Percentiles rank a stretch among this genome's conserved stretches.
Conservation (phyloP, 2,113 vertebrate species). For the Cettia cetti region DNA sequence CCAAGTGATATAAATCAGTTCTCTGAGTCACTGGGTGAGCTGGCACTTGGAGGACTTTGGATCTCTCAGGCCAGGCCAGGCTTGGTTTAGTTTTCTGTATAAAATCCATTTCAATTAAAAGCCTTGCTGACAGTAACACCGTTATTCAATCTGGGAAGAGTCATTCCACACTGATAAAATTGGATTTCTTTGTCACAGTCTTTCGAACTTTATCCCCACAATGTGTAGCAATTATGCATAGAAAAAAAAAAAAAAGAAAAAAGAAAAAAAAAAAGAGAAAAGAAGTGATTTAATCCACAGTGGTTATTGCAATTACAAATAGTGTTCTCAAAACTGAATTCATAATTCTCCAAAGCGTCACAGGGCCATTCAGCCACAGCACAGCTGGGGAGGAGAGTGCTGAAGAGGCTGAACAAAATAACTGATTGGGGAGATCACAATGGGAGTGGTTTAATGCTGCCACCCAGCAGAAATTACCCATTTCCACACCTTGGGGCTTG, state of each 20-base stretch:
- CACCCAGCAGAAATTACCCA: not conserved
- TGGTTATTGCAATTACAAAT: not conserved
- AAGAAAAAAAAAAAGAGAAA: too few relatives aligned
- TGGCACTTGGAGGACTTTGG: not conserved
- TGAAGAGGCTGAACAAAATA: not conserved
- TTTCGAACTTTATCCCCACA: not conserved
- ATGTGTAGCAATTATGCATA: not conserved
- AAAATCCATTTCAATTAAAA: slow-evolving; percentile 19
- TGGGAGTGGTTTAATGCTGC: not conserved
- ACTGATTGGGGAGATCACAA: not conserved
- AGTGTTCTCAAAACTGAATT: not conserved
- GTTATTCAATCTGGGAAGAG: not conserved
- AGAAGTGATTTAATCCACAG: not conserved
- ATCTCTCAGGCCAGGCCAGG: not conserved
- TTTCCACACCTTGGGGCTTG: not conserved
- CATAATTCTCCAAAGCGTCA: not conserved
- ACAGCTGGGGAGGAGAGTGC: not conserved
- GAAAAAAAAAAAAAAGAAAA: too few relatives aligned
- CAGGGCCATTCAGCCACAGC: slow-evolving; percentile 9
- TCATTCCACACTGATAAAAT: not conserved
- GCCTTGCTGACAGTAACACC: not conserved
- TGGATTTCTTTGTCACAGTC: slow-evolving; percentile 2
- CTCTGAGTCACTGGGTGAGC: not conserved
- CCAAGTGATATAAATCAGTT: not conserved
- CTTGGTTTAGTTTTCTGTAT: not conserved